A percentile compares a stretch with the other conserved stretches of the same genome.
phyloP scores from a whole-genome alignment of 2,113 vertebrate genomes.

The Pelusios castaneus region DNA sequence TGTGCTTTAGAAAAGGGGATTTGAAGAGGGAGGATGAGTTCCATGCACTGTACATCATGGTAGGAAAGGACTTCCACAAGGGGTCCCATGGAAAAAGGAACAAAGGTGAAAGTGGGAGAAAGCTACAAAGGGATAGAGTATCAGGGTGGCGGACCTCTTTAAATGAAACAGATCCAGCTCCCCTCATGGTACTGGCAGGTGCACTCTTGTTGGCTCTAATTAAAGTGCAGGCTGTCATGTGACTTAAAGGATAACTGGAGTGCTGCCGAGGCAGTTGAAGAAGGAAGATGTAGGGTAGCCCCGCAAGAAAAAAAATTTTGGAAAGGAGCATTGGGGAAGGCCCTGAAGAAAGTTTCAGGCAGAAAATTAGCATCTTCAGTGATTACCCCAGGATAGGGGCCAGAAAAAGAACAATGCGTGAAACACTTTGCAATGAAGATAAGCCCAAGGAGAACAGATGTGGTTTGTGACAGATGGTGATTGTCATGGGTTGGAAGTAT shows the following conservation, averaged over 20 bases:
- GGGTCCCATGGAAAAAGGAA: neutral
- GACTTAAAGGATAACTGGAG: neutral
- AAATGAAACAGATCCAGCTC: neutral
- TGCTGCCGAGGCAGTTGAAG: neutral
- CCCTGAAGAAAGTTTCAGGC: neutral
- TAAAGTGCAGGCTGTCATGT: neutral
- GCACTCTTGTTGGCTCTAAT: neutral
- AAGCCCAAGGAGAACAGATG: neutral
- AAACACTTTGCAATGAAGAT: neutral
- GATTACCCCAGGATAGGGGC: neutral
- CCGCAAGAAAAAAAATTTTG: neutral
- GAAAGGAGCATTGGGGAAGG: neutral
- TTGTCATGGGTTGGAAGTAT: neutral
- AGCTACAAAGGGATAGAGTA: neutral
- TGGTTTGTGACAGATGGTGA: neutral
- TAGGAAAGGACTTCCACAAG: neutral
- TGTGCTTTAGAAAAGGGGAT: neutral
- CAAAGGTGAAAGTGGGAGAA: neutral
- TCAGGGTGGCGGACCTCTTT: neutral
- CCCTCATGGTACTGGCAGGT: neutral
- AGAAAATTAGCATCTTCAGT: neutral
- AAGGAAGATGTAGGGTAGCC: neutral
- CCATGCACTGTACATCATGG: neutral
- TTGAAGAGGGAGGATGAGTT: neutral
- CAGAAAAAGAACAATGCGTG: neutral